Conservation (phyloP, 1,140 invertebrate species). For the Zaprionus taronus region DNA sequence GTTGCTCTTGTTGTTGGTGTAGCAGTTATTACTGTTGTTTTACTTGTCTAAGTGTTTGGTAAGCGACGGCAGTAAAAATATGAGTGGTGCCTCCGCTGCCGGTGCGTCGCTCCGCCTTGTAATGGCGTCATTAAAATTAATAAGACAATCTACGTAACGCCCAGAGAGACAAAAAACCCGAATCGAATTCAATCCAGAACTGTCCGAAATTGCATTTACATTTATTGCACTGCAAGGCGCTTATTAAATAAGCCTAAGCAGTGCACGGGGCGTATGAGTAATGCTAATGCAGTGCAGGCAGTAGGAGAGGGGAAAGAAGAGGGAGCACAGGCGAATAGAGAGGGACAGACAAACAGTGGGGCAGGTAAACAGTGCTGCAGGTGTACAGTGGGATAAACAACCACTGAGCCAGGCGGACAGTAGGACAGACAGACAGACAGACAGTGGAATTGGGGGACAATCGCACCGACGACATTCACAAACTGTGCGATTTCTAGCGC, state of each 20-base stretch:
- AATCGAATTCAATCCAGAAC: conserved; percentile 31
- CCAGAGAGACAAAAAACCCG: conserved; percentile 20
- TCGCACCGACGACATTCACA: not conserved
- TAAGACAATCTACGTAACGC: conserved; percentile 64
- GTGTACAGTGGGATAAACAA: not conserved
- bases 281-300: conserved; percentile 32
- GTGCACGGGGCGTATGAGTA: conserved; percentile 58
- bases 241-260: conserved; percentile 43
- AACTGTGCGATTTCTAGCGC: conserved; percentile 40
- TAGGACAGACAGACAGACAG: not conserved
- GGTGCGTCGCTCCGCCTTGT: conserved; percentile 18
- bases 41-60: conserved; percentile 4
- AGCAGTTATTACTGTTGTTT: conserved; percentile 2
- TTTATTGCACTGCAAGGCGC: conserved; percentile 45
- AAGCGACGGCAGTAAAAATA: conserved; percentile 1
- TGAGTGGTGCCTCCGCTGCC: conserved; percentile 1
- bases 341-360: not conserved
- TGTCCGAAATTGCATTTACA: conserved; percentile 44
- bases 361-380: not conserved
- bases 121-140: conserved; percentile 76
- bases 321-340: not conserved
- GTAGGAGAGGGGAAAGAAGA: not conserved
- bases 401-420: not conserved
- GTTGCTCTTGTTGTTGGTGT: conserved; percentile 7
- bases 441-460: not conserved